A percentile compares a stretch with the other conserved stretches of the same genome.
Evolutionary conservation across 2,113 vertebrate species (phyloP).

Genomic region (Chascanopsetta lugubris): DNA sequence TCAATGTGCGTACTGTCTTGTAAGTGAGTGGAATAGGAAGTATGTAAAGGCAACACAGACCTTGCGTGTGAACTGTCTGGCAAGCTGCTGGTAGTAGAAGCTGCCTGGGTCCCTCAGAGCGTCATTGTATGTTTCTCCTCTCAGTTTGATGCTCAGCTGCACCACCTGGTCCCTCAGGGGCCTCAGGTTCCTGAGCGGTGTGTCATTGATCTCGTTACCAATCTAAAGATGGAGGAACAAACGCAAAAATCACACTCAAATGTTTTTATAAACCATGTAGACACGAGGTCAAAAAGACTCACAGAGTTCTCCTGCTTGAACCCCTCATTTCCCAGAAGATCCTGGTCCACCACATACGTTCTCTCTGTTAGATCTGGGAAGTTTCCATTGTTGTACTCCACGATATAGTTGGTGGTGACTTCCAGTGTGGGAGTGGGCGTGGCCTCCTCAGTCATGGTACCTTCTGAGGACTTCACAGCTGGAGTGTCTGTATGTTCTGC

Average conservation of each 20-base stretch:
- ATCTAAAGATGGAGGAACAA: slow-evolving; percentile 74
- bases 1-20: too few species aligned
- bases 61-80: slow-evolving; percentile 83
- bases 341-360: slow-evolving; percentile 9
- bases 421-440: not conserved
- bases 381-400: slow-evolving; percentile 73
- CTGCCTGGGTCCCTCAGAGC: slow-evolving; percentile 84
- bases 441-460: slow-evolving; percentile 18
- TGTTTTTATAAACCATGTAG: rapidly evolving
- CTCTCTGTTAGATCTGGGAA: slow-evolving; percentile 39
- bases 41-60: slow-evolving; percentile 63
- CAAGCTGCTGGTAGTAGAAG: slow-evolving; percentile 78
- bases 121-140: slow-evolving; percentile 81
- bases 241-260: not conserved
- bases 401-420: slow-evolving; percentile 12
- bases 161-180: slow-evolving; percentile 84
- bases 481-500: slow-evolving; percentile 19
- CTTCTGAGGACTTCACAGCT: slow-evolving; percentile 5
- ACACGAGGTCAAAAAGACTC: not conserved
- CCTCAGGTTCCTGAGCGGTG: slow-evolving; percentile 66
- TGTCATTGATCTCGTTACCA: slow-evolving; percentile 87
- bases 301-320: slow-evolving; percentile 67
- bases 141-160: slow-evolving; percentile 87
- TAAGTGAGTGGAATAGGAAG: too few species aligned
- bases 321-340: slow-evolving; percentile 49